These are phyloP conservation scores for Callyntrura sp. DNA, from an alignment of 2,888 invertebrate species.

Conservation along the genomic window DNA sequence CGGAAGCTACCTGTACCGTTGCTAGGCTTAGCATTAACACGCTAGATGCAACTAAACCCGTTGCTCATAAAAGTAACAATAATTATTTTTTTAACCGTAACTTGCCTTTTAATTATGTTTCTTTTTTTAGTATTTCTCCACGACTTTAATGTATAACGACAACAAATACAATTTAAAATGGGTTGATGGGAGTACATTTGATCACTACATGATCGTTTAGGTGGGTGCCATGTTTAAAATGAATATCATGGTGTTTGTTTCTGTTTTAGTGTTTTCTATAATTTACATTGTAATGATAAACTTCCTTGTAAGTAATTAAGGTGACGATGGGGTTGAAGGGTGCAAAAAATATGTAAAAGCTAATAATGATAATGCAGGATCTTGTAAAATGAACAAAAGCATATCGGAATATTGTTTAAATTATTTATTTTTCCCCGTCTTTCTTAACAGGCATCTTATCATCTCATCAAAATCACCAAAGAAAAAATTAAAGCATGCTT, in stretches of 20 bases:
- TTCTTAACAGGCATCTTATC: constrained; percentile 2
- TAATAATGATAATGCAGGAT: background rate
- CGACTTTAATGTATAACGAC: too few relatives aligned
- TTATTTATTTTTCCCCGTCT: constrained; percentile 51
- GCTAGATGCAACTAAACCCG: background rate
- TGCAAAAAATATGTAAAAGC: background rate
- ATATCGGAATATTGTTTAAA: constrained; percentile 29
- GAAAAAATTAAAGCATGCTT: constrained; percentile 54
- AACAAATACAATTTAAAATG: too few relatives aligned
- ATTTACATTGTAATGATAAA: too few relatives aligned
- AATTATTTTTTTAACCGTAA: background rate
- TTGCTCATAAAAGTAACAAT: background rate
- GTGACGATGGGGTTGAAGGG: background rate
- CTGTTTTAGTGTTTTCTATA: too few relatives aligned
- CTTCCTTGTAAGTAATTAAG: background rate
- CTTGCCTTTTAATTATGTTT: too few relatives aligned
- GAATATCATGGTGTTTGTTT: too few relatives aligned
- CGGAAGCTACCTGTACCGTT: background rate
- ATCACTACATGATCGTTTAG: too few relatives aligned
- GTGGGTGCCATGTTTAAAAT: too few relatives aligned
- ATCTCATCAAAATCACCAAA: constrained; percentile 25
- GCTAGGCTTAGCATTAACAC: background rate
- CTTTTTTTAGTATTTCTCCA: too few relatives aligned
- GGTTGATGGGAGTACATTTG: too few relatives aligned
- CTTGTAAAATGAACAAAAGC: background rate